Evolutionary conservation across 2,113 vertebrate species (phyloP).

Genomic region (Rhea pennata): DNA sequence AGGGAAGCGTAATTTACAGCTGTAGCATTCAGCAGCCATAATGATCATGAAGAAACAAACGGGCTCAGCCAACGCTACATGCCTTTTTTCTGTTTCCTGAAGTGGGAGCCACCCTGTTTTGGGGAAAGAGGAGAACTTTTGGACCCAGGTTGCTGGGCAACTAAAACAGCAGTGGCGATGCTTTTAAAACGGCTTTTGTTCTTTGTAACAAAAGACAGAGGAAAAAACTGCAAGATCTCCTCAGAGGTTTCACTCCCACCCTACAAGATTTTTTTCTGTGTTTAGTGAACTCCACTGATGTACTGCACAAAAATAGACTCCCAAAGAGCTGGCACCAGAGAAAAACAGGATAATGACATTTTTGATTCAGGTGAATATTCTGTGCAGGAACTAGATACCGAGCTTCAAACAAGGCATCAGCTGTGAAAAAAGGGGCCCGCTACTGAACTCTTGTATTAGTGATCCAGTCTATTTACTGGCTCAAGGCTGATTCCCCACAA

Average conservation of each 20-base stretch:
- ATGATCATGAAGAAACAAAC: rapidly evolving
- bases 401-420: neutral
- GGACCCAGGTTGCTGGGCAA: neutral
- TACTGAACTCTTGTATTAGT: rapidly evolving
- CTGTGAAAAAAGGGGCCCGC: neutral
- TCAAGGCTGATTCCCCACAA: neutral
- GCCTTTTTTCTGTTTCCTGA: neutral
- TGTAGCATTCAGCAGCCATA: neutral
- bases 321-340: neutral
- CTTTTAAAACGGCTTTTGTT: neutral
- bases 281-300: neutral
- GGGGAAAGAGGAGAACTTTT: neutral
- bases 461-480: neutral
- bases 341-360: neutral
- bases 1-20: rapidly evolving
- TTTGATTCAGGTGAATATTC: neutral
- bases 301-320: neutral
- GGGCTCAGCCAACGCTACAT: neutral
- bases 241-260: neutral
- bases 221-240: neutral
- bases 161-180: neutral
- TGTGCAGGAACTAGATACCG: neutral
- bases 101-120: neutral
- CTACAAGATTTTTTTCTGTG: neutral
- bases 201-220: neutral